Evolutionary conservation across 2,888 invertebrate species (phyloP).

Genomic region (Eupeodes luniger): DNA sequence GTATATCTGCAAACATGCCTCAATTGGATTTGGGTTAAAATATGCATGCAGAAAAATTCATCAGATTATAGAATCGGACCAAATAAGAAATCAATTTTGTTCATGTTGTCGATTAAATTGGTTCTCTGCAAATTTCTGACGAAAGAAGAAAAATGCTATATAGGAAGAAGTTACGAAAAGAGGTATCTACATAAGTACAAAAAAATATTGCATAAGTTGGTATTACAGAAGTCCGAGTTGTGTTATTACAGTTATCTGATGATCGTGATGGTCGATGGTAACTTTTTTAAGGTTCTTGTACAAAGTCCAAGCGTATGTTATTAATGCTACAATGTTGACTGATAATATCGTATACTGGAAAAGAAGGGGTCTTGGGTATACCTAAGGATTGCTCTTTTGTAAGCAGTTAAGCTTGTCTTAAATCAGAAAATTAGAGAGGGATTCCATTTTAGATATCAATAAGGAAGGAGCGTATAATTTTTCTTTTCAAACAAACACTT

Average conservation of each 20-base stretch:
- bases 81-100: conserved; percentile 41
- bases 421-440: too few relatives aligned
- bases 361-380: too few relatives aligned
- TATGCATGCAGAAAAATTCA: conserved; percentile 46
- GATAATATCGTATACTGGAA: too few relatives aligned
- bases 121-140: conserved; percentile 42
- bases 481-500: too few relatives aligned
- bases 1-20: background rate
- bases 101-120: conserved; percentile 41
- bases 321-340: too few relatives aligned
- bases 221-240: background rate
- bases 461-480: too few relatives aligned
- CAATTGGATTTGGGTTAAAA: conserved; percentile 55
- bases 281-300: too few relatives aligned
- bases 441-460: too few relatives aligned
- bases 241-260: background rate
- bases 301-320: too few relatives aligned
- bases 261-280: too few relatives aligned
- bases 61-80: conserved; percentile 35
- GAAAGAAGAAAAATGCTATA: background rate
- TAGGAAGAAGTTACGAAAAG: background rate
- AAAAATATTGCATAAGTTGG: background rate
- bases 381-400: too few relatives aligned
- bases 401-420: too few relatives aligned
- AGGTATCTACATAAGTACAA: background rate